Base-by-base conservation (phyloP, 1,140 invertebrate genomes). In the Hylaeus volcanicus region DNA sequence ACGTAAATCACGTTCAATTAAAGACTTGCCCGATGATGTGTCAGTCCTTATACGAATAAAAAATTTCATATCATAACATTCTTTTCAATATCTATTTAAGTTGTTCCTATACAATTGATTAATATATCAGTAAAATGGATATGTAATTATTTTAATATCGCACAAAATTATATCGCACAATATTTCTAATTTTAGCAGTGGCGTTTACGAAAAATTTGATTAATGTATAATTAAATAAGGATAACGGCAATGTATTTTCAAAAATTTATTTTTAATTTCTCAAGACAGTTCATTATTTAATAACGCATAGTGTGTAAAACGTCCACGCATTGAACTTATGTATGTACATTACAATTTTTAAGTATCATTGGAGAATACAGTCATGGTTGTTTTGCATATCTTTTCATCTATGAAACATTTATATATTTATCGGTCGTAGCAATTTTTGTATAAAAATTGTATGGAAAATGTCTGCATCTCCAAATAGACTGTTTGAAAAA, bases 361-460 rank as follows among this genome's bases (percentile, higher is more conserved):
- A 81, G n/a, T 71, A 69, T 81, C 41, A 72, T 78, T 66, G 45
- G 63, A 76, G 72, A 75, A 76, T 81, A 75, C 65, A 76, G 63
- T 76, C 64, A 74, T 55, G n/a, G 68, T 79, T 63, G 39, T 58
- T 69, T 75, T 75, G 61, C 51, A 55, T 74, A 55, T 53, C 2
- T 74, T 41, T 15, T 51, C n/a, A 37, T 53, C 51, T 68, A 69
- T 66, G 45, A 75, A 80, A 74, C 64, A 74, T 68, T 68, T 37
- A 68, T 68, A 51, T 66, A 48, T 43, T 60, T 63, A 37, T 73
- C 53, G 26, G 75, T 80, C n/a, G 43, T 53, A 74, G 60, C 60
- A 69, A 53, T 65, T 74, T 58, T 72, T 80, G 64, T 80, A 80
- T 75, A 68, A 80, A 80, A 80, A 75, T 69, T 74, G 76, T 61